Conservation (phyloP, 2,888 invertebrate genomes). For the Trisateles emortualis region DNA sequence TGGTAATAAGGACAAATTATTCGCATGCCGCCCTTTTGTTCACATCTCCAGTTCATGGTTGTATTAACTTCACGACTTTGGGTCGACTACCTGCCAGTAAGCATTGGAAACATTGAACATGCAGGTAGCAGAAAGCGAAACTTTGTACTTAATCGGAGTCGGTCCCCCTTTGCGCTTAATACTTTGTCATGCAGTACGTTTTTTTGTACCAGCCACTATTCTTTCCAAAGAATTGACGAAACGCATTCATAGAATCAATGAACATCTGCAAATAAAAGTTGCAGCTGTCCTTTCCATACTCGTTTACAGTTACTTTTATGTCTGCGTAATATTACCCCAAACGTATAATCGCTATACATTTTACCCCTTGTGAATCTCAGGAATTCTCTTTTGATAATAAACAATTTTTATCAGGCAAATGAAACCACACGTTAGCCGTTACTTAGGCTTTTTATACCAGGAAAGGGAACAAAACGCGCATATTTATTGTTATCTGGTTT, state of each 20-base stretch:
- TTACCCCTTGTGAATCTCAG: too few species aligned
- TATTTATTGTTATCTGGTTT: too few species aligned
- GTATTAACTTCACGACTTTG: conserved; percentile 59
- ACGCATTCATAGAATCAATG: neutral
- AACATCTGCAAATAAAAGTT: neutral
- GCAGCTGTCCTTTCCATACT: too few species aligned
- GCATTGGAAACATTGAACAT: conserved; percentile 38
- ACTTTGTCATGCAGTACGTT: conserved; percentile 1
- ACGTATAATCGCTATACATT: too few species aligned
- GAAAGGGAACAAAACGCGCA: too few species aligned
- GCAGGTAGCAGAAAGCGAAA: conserved; percentile 44
- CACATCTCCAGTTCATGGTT: conserved; percentile 74
- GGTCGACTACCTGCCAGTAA: conserved; percentile 67
- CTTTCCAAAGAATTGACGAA: neutral
- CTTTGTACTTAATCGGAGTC: conserved; percentile 24
- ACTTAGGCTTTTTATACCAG: too few species aligned
- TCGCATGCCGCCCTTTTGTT: conserved; percentile 80
- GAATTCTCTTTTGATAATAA: too few species aligned
- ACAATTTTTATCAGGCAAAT: too few species aligned
- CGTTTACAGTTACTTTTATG: too few species aligned
- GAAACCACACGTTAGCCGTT: too few species aligned
- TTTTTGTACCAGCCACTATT: conserved; percentile 11
- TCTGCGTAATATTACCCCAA: too few species aligned
- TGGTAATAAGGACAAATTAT: conserved; percentile 78
- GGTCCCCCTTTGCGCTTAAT: conserved; percentile 19